Conservation (phyloP, 30 jellyfish, hydroid and myxozoan species). For the Aurelia coerulea region DNA sequence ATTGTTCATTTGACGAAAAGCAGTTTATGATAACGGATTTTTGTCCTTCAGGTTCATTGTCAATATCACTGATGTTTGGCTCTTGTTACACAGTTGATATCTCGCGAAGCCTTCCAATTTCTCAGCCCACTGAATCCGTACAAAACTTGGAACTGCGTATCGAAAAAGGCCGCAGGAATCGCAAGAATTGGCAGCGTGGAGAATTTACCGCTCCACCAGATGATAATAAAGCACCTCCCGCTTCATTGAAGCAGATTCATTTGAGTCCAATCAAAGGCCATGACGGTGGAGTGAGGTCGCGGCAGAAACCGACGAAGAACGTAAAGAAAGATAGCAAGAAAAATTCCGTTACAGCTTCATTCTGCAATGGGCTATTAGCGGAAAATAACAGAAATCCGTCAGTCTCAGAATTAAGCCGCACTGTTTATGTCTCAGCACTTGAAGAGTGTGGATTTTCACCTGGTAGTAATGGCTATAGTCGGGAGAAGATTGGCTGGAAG, state of each 20-base stretch:
- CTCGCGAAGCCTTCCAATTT: conserved; percentile 63
- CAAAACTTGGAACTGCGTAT: conserved; percentile 43
- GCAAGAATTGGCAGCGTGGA: conserved; percentile 74
- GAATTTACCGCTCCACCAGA: conserved; percentile 58
- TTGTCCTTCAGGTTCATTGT: too few relatives aligned
- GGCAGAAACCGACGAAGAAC: background rate
- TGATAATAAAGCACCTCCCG: background rate
- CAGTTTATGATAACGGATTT: too few relatives aligned
- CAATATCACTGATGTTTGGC: conserved; percentile 64
- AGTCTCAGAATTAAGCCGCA: conserved; percentile 1
- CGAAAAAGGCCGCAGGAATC: conserved; percentile 71
- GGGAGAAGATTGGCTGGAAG: conserved; percentile 67
- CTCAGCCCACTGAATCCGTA: conserved; percentile 60
- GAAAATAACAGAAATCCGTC: conserved; percentile 23
- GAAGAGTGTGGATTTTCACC: conserved; percentile 67
- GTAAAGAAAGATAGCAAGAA: conserved; percentile 16
- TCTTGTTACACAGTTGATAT: conserved; percentile 66
- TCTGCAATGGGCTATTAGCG: conserved; percentile 71
- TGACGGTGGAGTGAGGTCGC: background rate
- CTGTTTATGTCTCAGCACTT: conserved; percentile 19
- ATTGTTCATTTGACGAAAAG: too few relatives aligned
- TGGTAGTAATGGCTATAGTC: conserved; percentile 15
- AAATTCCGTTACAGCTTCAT: conserved; percentile 32
- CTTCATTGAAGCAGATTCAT: background rate
- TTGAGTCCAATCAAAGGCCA: background rate